Evolutionary conservation across 2,888 invertebrate species (phyloP), one percentile per base, ranked within the genome.

Genomic region (Entomobrya proxima): DNA sequence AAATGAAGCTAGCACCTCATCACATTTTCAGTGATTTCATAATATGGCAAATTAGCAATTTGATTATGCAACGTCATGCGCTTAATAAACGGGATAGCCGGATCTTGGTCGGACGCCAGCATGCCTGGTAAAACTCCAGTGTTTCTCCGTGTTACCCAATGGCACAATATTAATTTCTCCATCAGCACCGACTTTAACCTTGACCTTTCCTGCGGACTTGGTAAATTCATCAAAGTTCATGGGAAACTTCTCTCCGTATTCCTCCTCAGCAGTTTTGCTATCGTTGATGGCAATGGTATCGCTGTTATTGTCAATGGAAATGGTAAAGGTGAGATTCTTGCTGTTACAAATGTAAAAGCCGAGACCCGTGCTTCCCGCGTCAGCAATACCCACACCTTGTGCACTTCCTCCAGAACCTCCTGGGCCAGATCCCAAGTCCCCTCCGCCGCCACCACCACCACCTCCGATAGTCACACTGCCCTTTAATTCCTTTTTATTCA

Each of bases 331-430:
- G 18, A 85, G 78, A 64, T 85, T 85, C 30, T 85, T 85, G 32
- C 79, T 79, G 79, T 85, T 85, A 27, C 85, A 85, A 64, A 85
- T 85, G 47, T 85, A 85, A 32, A 85, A 85, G 5, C 85, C 85
- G 5, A 85, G 74, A 6, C 85, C 85, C 1, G 85, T 85, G 32
- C 77, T 84, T 7, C 77, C 84, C 11, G 58, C 79, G 30, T 85
- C 85, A 18, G 85, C 78, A 13, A 85, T 85, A 18, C 85, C 85
- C 5, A 85, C 85, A 21, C 85, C 85, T 64, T 85, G 85, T 32
- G 79, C 79, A 40, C 74, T 74, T 35, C 85, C 85, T 30, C 85
- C 85, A 21, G 79, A 13, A 4, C 79, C 85, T 6, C 85, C 85
- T 15, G 72, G 55, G 2, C 85, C 85, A n/a, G 85, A 79, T n/a